Base-by-base conservation (phyloP, 1,140 invertebrate species). In the Trachymyrmex septentrionalis region DNA sequence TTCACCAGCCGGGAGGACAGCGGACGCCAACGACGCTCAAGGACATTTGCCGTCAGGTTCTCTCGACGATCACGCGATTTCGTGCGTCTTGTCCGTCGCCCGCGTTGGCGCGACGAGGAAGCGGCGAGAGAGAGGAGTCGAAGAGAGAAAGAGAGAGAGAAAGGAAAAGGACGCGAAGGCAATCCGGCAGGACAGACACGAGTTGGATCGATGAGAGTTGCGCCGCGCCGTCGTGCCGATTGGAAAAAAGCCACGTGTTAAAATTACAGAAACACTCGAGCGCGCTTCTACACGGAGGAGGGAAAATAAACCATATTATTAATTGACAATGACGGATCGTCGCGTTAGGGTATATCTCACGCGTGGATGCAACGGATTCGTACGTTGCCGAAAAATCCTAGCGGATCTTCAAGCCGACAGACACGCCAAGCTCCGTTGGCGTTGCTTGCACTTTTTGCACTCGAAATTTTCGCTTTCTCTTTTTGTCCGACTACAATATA, bases 31-130 rank as follows among this genome's bases (percentile, higher is more conserved):
- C 34, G 50, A 81, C 53, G 67, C 69, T 84, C 80, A 84, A 84
- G 80, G 80, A 73, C 69, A 84, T 48, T 53, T n/a, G 30, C 38
- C 69, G 55, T 61, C 38, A 38, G 48, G 16, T 14, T 59, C 71
- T 61, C 80, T 61, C 80, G 55, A 61, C 19, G 64, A 55, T 82
- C 80, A 72, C 80, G 80, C 67, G 38, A 73, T 84, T 84, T 73
- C 38, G 53, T 73, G 53, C 66, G 63, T 66, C 34, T 27, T 53
- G 64, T 30, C 10, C 76, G 48, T 19, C 69, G 44, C 21, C 38
- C 3, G 75, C 48, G 7, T 21, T 53, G 69, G 34, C 55, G 69
- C 67, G 38, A 61, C 55, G 55, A 48, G 38, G 38, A 84, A 7
- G 14, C 34, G 1, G 14, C 53, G 78, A 24, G 77, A 21, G 77